Percentiles rank a stretch among this genome's conserved stretches.
Conservation (phyloP, 1,140 invertebrate genomes). For the Micrasema minimum region DNA sequence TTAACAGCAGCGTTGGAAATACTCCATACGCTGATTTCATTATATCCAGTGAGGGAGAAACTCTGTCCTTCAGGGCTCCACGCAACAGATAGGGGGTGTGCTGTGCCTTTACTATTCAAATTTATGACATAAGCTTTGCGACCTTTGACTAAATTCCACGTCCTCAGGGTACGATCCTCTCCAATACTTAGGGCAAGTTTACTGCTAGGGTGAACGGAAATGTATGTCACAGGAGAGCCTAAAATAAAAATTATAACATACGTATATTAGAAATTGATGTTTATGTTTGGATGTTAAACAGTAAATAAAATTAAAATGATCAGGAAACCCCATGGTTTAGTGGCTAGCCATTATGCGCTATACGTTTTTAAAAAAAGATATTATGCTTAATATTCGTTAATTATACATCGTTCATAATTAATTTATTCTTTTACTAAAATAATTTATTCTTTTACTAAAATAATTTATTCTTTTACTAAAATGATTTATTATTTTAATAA, state of each 20-base stretch:
- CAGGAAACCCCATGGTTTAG: too few species aligned
- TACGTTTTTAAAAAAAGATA: too few species aligned
- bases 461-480: too few species aligned
- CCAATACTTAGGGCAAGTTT: conserved; percentile 90
- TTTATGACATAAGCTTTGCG: conserved; percentile 89
- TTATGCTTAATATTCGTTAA: too few species aligned
- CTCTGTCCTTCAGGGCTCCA: conserved; percentile 77
- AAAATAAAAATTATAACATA: conserved; percentile 47
- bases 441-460: too few species aligned
- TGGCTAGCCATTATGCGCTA: too few species aligned
- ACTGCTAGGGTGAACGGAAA: conserved; percentile 88
- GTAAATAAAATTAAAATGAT: too few species aligned
- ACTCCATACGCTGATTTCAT: conserved; percentile 79
- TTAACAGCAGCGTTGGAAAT: conserved; percentile 77
- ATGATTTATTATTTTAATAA: too few species aligned
- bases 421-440: too few species aligned
- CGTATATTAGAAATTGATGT: too few species aligned
- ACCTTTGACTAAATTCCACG: conserved; percentile 95
- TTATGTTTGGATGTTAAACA: too few species aligned
- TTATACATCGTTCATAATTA: too few species aligned
- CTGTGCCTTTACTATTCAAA: conserved; percentile 73
- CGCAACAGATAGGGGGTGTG: conserved; percentile 66
- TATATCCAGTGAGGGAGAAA: conserved; percentile 79
- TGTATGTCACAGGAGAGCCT: conserved; percentile 73
- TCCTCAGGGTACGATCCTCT: conserved; percentile 83